Conservation (phyloP, 2,888 invertebrate species). For the Zygaena filipendulae region DNA sequence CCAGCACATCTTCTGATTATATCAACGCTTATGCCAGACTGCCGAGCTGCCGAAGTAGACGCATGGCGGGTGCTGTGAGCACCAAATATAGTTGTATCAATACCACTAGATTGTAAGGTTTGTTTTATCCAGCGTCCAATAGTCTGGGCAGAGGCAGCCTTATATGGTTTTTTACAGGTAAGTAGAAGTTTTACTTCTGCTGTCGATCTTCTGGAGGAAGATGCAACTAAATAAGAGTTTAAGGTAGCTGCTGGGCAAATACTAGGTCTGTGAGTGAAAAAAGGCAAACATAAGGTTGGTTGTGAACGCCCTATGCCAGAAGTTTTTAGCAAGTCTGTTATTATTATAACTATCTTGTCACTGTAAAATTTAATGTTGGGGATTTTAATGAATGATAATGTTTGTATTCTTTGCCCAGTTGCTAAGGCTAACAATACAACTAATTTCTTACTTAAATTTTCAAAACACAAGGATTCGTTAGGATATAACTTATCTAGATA, state of each 20-base stretch:
- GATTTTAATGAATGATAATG: constrained; percentile 15
- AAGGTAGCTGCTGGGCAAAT: constrained; percentile 12
- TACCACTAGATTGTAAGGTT: constrained; percentile 12
- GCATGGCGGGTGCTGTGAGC: constrained; percentile 16
- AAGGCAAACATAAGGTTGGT: constrained; percentile 14
- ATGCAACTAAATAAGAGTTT: constrained; percentile 1
- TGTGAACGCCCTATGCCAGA: constrained; percentile 9
- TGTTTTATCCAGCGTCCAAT: constrained; percentile 14
- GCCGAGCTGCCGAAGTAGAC: constrained; percentile 11
- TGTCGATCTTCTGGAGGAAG: too few relatives aligned
- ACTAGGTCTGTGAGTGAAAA: constrained; percentile 7
- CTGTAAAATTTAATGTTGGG: constrained; percentile 10
- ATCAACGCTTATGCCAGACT: too few relatives aligned
- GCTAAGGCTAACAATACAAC: constrained; percentile 8
- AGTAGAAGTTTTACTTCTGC: too few relatives aligned
- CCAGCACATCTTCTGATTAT: too few relatives aligned
- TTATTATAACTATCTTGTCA: constrained; percentile 8
- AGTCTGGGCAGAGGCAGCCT: constrained; percentile 9
- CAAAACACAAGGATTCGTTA: too few relatives aligned
- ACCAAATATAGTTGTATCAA: constrained; percentile 10
- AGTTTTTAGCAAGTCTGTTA: constrained; percentile 16
- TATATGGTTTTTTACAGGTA: constrained; percentile 12
- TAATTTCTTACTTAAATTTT: too few relatives aligned
- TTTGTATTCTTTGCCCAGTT: constrained; percentile 17
- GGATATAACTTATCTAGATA: too few relatives aligned